These are phyloP conservation scores for Leucozona laternaria DNA, from an alignment of 2,888 invertebrate genomes.

Conservation along the genomic window DNA sequence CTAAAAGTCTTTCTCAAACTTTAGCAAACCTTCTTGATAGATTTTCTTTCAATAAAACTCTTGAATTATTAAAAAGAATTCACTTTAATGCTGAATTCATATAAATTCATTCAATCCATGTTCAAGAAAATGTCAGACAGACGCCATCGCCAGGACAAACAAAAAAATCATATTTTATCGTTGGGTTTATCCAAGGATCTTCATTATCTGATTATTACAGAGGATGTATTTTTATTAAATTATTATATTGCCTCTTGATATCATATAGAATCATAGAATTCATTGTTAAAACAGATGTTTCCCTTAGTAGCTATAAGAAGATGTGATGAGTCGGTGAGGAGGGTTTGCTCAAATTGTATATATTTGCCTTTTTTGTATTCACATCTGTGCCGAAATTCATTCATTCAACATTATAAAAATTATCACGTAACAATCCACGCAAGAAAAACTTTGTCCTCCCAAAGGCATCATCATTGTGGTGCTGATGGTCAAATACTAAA, in stretches of 20 bases:
- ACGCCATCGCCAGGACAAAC: too few species aligned
- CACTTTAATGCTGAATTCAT: too few species aligned
- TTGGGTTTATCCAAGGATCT: background rate
- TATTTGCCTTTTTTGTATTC: background rate
- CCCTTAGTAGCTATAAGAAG: background rate
- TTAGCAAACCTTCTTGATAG: too few species aligned
- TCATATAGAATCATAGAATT: constrained; percentile 1
- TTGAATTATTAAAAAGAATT: too few species aligned
- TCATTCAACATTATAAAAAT: constrained; percentile 1
- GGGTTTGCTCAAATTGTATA: background rate
- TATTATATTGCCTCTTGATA: constrained; percentile 2
- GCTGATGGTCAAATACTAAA: background rate
- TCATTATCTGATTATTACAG: background rate
- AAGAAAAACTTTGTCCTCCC: constrained; percentile 5
- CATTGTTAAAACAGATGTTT: constrained; percentile 10
- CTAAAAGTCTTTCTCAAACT: too few species aligned
- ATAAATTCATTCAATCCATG: too few species aligned
- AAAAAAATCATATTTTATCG: too few species aligned
- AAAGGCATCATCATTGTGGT: constrained; percentile 3
- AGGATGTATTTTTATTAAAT: background rate
- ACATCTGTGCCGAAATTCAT: constrained; percentile 4
- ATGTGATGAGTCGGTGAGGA: background rate
- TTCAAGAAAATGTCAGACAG: too few species aligned
- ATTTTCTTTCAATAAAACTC: too few species aligned
- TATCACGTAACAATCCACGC: constrained; percentile 10